A percentile compares a stretch with the other conserved stretches of the same genome.
phyloP scores from a whole-genome alignment of 2,888 invertebrate genomes.

The Latrodectus elegans region DNA sequence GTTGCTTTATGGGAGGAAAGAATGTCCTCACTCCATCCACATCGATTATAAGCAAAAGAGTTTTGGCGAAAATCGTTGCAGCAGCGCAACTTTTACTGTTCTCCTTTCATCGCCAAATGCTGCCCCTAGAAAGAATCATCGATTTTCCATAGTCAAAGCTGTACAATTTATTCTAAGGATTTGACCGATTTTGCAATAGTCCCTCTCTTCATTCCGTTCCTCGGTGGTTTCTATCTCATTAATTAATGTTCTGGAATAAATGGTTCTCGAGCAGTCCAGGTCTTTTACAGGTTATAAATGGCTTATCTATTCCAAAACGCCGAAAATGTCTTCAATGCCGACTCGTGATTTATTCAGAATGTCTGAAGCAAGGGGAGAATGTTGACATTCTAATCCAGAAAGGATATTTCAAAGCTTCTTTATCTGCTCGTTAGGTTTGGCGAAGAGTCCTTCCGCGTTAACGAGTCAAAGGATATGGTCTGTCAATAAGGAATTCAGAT shows the following conservation, averaged over 20 bases:
- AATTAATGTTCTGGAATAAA: slow-evolving; percentile 43
- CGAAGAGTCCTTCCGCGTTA: slow-evolving; percentile 10
- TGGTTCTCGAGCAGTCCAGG: not conserved
- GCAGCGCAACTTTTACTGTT: slow-evolving; percentile 30
- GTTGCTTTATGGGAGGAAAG: slow-evolving; percentile 40
- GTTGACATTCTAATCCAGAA: slow-evolving; percentile 22
- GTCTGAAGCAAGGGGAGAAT: not conserved
- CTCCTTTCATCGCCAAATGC: slow-evolving; percentile 19
- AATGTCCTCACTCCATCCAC: slow-evolving; percentile 20
- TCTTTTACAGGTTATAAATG: slow-evolving; percentile 23
- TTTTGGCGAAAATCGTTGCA: slow-evolving; percentile 30
- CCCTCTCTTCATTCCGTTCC: not conserved
- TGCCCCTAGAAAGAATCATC: slow-evolving; percentile 28
- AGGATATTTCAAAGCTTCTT: slow-evolving; percentile 29
- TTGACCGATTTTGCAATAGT: slow-evolving; percentile 24
- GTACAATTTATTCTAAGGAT: slow-evolving; percentile 14
- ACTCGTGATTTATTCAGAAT: slow-evolving; percentile 22
- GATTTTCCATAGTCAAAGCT: slow-evolving; percentile 31
- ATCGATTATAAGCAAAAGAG: slow-evolving; percentile 42
- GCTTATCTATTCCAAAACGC: slow-evolving; percentile 16
- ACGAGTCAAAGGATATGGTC: not conserved
- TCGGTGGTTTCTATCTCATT: slow-evolving; percentile 20
- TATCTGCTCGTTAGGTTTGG: slow-evolving; percentile 20
- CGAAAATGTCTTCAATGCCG: slow-evolving; percentile 5
- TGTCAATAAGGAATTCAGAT: slow-evolving; percentile 15